A percentile compares a stretch with the other conserved stretches of the same genome.
phyloP scores from a whole-genome alignment of 2,888 invertebrate species.

The Chelonus formosanus region DNA sequence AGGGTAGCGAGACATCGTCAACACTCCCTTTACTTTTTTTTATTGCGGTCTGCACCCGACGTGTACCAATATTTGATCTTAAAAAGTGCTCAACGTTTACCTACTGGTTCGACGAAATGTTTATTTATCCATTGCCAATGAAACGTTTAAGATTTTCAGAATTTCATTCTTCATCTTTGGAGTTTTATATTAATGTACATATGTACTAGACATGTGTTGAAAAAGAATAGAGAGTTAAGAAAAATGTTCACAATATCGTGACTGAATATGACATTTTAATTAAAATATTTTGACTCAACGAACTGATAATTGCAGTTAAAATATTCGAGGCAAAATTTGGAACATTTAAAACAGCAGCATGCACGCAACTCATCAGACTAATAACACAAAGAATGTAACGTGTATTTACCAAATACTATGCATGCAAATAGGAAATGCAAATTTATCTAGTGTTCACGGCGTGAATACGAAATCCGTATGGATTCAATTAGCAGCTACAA shows the following conservation, averaged over 20 bases:
- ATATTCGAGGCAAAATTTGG: neutral
- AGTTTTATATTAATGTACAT: no score
- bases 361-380: slow-evolving; percentile 28
- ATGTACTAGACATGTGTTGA: no score
- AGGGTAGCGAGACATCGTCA: slow-evolving; percentile 13
- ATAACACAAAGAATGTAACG: slow-evolving; percentile 30
- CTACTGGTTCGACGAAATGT: neutral
- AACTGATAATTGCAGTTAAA: neutral
- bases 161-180: no score
- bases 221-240: no score
- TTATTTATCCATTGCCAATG: neutral
- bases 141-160: no score
- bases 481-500: slow-evolving; percentile 25
- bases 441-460: slow-evolving; percentile 25
- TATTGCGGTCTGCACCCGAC: slow-evolving; percentile 23
- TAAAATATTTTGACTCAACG: no score
- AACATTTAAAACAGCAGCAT: neutral
- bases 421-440: slow-evolving; percentile 32
- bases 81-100: slow-evolving; percentile 20
- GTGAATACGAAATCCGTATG: slow-evolving; percentile 22
- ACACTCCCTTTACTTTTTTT: slow-evolving; percentile 6
- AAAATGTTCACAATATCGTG: no score
- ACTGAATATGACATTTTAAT: no score
- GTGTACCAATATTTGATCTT: slow-evolving; percentile 29
- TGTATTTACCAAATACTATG: slow-evolving; percentile 13